phyloP scores from a whole-genome alignment of 2,113 vertebrate species.

The Probosciger aterrimus region DNA sequence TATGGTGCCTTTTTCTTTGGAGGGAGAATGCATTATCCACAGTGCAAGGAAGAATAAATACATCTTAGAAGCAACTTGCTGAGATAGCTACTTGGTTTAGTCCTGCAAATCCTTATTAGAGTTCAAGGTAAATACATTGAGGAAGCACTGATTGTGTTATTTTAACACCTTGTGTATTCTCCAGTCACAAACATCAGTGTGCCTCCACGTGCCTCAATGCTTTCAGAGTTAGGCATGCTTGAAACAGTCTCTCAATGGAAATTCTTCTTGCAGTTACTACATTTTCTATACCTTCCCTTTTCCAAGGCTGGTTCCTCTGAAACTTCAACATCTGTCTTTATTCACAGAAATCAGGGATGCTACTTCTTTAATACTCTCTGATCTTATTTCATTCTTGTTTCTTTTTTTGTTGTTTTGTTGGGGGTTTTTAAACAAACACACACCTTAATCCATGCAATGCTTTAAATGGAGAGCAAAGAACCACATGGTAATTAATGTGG shows the following conservation, averaged over 20 bases:
- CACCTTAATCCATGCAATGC: neutral
- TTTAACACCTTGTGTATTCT: neutral
- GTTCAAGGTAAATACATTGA: neutral
- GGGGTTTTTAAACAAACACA: neutral
- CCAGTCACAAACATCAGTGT: neutral
- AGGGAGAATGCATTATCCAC: neutral
- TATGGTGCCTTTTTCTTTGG: neutral
- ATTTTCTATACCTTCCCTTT: neutral
- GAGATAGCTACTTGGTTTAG: neutral
- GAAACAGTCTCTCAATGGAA: neutral
- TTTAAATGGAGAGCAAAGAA: neutral
- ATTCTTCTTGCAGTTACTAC: neutral
- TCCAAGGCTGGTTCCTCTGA: neutral
- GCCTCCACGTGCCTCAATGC: accelerated
- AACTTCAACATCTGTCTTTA: neutral
- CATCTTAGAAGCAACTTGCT: neutral
- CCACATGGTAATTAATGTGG: neutral
- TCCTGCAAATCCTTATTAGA: neutral
- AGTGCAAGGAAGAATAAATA: neutral
- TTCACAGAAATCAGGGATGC: neutral
- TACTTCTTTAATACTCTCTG: neutral
- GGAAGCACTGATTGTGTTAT: neutral
- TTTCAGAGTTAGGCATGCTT: neutral
- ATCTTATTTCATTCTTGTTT: neutral
- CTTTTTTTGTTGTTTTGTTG: neutral